Base-by-base conservation (phyloP, 2,797 vertebrate species). In the Pipistrellus pipistrellus region DNA sequence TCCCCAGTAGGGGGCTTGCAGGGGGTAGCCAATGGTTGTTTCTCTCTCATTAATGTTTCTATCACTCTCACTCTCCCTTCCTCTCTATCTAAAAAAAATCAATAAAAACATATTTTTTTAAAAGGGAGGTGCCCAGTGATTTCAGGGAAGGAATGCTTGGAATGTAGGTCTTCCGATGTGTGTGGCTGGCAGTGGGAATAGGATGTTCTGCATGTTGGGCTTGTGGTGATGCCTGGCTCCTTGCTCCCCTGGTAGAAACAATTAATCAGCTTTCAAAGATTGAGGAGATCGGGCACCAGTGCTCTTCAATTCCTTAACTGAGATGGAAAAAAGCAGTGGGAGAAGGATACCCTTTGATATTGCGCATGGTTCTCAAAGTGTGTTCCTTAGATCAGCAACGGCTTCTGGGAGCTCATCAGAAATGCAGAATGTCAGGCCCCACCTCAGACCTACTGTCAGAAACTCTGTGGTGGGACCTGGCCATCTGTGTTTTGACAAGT, bases 71-170 rank as follows among this genome's bases (percentile, higher is more conserved):
- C 27, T 62, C 27, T 30, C 59, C 59, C 59, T 62, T 62, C 57
- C 57, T 59, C 59, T 62, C 27, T 62, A 62, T 62, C 59, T 62
- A 62, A 62, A 62, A 62, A 62, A 62, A 62, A 62, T 30, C 59
- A 62, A 30, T 62, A 62, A 62, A 62, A 14, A 62, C 59, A 62
- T 15, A 13, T 62, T 62, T 62, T 62, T 62, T 30, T 59, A 13
- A 62, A 0, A 0, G 0, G 85, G 85, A 95, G 81, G 77, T 81
- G 35, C 53, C 86, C 4, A 4, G 38, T 85, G 73, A 59, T 66
- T 88, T 85, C 41, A 25, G 32, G 62, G 78, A 53, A 93, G 95
- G 94, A 86, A 90, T 87, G 69, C n/a, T 1, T 21, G 44, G 92
- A 90, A 83, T 6, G n/a, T 20, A 51, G 46, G 35, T 85, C 82